A percentile compares a stretch with the other conserved stretches of the same genome.
Evolutionary conservation across 2,113 vertebrate species (phyloP).

Genomic region (Thermophis baileyi): DNA sequence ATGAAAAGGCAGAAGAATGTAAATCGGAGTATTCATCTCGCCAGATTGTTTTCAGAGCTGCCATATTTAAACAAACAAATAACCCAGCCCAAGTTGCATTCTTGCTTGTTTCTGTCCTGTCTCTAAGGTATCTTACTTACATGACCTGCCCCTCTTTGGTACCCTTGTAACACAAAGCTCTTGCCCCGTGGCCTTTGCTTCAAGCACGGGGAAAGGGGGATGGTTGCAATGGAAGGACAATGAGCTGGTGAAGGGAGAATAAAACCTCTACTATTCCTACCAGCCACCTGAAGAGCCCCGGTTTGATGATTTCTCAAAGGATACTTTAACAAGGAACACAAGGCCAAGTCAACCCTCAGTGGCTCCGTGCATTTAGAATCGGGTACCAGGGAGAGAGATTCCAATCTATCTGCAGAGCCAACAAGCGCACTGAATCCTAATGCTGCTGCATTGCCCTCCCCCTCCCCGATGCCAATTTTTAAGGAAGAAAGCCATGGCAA

Average conservation of each 20-base stretch:
- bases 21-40: constrained; percentile 20
- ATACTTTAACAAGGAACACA: constrained; percentile 1
- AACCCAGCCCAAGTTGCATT: background rate
- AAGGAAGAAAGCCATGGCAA: background rate
- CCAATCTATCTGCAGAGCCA: background rate
- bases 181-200: background rate
- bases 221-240: constrained; percentile 50
- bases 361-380: background rate
- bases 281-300: constrained; percentile 48
- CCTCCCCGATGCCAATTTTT: background rate
- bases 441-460: background rate
- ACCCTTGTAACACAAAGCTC: background rate
- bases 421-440: constrained; percentile 24
- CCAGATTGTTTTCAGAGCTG: constrained; percentile 28
- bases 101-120: constrained; percentile 17
- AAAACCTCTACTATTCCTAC: constrained; percentile 49
- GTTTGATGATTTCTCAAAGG: constrained; percentile 11
- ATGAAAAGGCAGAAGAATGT: background rate
- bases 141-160: background rate
- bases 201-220: constrained; percentile 1
- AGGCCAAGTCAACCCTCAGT: background rate
- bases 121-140: constrained; percentile 25
- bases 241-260: constrained; percentile 35
- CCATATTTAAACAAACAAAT: constrained; percentile 27
- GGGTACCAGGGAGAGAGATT: constrained; percentile 9